phyloP scores from a whole-genome alignment of 2,888 invertebrate species.

The Agrotis ipsilon region DNA sequence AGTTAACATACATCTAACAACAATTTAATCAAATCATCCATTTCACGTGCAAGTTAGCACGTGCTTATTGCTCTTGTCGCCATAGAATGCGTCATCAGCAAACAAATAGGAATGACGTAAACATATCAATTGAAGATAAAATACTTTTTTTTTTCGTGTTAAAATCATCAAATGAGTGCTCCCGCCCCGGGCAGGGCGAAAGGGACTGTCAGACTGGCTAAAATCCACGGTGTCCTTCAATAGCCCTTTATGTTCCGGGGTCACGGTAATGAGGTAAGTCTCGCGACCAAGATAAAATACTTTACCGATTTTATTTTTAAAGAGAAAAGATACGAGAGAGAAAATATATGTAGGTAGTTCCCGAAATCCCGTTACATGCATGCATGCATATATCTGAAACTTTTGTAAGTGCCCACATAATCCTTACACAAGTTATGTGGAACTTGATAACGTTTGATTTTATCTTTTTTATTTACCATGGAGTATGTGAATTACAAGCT shows the following conservation, averaged over 20 bases:
- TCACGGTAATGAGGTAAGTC: too few species aligned
- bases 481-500: not conserved
- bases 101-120: slow-evolving; percentile 40
- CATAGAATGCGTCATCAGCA: slow-evolving; percentile 36
- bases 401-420: slow-evolving; percentile 42
- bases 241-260: too few species aligned
- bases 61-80: slow-evolving; percentile 21
- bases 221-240: too few species aligned
- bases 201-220: too few species aligned
- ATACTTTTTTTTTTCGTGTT: too few species aligned
- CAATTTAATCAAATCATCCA: slow-evolving; percentile 1
- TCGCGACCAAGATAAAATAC: slow-evolving; percentile 36
- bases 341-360: slow-evolving; percentile 11
- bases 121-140: slow-evolving; percentile 32
- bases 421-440: slow-evolving; percentile 39
- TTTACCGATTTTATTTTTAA: slow-evolving; percentile 28
- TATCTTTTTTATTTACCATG: slow-evolving; percentile 39
- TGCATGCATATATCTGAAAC: slow-evolving; percentile 19
- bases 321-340: slow-evolving; percentile 11
- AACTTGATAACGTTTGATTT: slow-evolving; percentile 42
- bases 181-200: too few species aligned
- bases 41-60: slow-evolving; percentile 14
- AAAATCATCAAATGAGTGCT: too few species aligned
- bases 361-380: slow-evolving; percentile 58
- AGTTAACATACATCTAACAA: not conserved